Evolutionary conservation across 2,888 invertebrate genomes (phyloP), one percentile per base, ranked within the genome.

Genomic region (Lycophotia porphyrea): DNA sequence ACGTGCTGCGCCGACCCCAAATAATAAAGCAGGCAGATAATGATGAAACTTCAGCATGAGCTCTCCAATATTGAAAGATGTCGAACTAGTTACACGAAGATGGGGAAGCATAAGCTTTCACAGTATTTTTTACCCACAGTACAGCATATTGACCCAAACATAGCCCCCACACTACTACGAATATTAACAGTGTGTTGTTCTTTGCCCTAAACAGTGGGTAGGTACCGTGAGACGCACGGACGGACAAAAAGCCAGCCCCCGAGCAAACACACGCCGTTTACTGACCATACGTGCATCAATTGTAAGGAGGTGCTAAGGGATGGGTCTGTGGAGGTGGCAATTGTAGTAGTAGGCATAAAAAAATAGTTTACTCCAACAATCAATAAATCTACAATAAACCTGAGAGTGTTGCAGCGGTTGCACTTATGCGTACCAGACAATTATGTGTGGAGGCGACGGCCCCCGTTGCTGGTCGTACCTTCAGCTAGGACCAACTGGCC

Each of bases 281-380:
- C 93, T 93, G 93, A 91, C 92, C 94, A 89, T 89, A 92, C 94
- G 94, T 94, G 94, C 93, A 90, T 89, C 82, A 82, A 78, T 68
- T 65, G 78, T 84, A 31, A 21, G 64, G 77, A 87, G 36, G 34
- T 71, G 27, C 4, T n/a, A 80, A 67, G 5, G 34, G 2, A 39
- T 36, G 66, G 52, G 31, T 55, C n/a, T 34, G 67, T 82, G 88
- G 92, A 92, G 88, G 82, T 71, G 91, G 89, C 74, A 55, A 13
- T 58, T 4, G 31, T 8, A 2, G 55, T 15, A 89, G 76, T 24
- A 3, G 39, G 3, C 1, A 13, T 7, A 55, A 7, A 31, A 11
- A 18, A 18, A n/a, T 11, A 8, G 52, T 52, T 52, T 0, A 52
- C 24, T n/a, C 49, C 11, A 52, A 52, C 24, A 52, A 11, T n/a